Evolutionary conservation across 2,113 vertebrate species (phyloP).

Genomic region (Cinclus mexicanus): DNA sequence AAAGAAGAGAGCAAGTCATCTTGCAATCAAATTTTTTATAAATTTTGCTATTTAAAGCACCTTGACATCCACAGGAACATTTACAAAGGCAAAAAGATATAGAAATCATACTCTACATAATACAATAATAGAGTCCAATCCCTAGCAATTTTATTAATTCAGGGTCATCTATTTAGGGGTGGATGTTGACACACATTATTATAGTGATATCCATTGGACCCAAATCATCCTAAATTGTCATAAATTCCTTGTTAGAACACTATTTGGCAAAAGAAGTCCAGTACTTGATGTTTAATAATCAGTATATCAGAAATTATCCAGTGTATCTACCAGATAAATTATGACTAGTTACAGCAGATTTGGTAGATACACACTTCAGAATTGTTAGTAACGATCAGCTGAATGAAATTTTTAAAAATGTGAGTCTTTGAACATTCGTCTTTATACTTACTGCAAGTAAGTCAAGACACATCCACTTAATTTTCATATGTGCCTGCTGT

Average conservation of each 20-base stretch:
- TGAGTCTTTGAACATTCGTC: not conserved
- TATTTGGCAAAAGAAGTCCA: not conserved
- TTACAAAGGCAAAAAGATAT: not conserved
- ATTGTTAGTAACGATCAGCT: not conserved
- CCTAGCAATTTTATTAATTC: not conserved
- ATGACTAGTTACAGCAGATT: not conserved
- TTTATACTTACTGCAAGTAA: not conserved
- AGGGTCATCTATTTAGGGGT: not conserved
- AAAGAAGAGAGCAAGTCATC: not conserved
- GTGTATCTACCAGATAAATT: not conserved
- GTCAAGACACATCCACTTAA: not conserved
- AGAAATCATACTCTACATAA: not conserved
- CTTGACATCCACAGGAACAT: not conserved
- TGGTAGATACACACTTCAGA: not conserved
- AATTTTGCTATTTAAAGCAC: not conserved
- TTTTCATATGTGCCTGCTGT: not conserved
- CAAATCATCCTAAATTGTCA: not conserved
- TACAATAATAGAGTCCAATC: not conserved
- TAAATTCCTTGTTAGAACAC: not conserved
- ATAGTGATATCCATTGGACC: not conserved
- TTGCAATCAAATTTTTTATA: not conserved
- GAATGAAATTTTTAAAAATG: not conserved
- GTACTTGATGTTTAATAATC: not conserved
- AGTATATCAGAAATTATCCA: not conserved
- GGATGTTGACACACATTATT: not conserved